Evolutionary conservation across 2,888 invertebrate species (phyloP), one percentile per base, ranked within the genome.

Genomic region (Nephrocerus scutellatus): DNA sequence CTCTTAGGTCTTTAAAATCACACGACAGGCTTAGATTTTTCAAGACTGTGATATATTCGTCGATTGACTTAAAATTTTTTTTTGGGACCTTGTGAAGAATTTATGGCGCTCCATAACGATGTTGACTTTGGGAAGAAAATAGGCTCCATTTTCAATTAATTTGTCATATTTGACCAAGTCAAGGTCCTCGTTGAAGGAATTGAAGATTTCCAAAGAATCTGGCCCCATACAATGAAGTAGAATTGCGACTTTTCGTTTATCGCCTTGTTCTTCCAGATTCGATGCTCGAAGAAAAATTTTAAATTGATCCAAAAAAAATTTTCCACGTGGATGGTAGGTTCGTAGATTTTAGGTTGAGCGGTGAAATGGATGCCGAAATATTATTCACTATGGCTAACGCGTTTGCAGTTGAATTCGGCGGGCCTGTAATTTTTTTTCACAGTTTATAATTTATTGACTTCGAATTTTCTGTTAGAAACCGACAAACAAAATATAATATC

Each of bases 241-340:
- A 10, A 41, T 8, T 18, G 41, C 41, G 3, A 36, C 36, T 22
- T 41, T 41, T 41, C 31, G 12, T 5, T 25, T 10, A 12, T 41
- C 28, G 6, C 2, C 10, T 12, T 32, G 16, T 7, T 26, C 20
- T 28, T 41, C 41, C 22, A 41, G 18, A 23, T 32, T 36, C 6
- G 43, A 26, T 15, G 49, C 49, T 5, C 47, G 36, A n/a, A 46
- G 10, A 39, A 46, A 51, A 4, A 49, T 43, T 34, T 46, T 46
- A 28, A 47, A 47, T 28, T 41, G 40, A n/a, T n/a, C n/a, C n/a
- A n/a, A n/a, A n/a, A n/a, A n/a, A n/a, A n/a, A n/a, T n/a, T n/a
- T n/a, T n/a, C n/a, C n/a, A n/a, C n/a, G n/a, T n/a, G n/a, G n/a
- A n/a, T n/a, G n/a, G n/a, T n/a, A n/a, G n/a, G n/a, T n/a, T n/a